phyloP scores from a whole-genome alignment of 2,113 vertebrate genomes.

The Crotalus viridis region DNA sequence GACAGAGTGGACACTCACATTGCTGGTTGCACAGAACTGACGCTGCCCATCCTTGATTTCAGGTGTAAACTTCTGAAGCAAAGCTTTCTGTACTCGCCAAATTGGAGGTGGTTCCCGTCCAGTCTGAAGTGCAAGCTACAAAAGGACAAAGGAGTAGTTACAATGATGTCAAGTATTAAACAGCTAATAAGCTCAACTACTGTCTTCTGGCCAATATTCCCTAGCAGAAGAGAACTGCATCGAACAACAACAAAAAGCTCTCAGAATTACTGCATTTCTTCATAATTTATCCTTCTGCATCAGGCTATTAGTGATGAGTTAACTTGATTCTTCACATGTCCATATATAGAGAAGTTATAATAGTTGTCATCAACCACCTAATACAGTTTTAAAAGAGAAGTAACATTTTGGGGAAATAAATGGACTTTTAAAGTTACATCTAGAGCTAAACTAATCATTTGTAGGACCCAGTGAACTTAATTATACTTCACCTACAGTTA shows the following conservation, averaged over 20 bases:
- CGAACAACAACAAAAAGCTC: not conserved
- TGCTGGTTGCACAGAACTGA: conserved; percentile 92
- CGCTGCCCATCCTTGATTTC: conserved; percentile 93
- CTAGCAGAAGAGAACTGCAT: not conserved
- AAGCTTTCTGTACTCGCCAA: conserved; percentile 91
- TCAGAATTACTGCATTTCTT: not conserved
- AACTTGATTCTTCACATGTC: not conserved
- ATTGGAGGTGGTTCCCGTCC: conserved; percentile 89
- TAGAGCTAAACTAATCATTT: not conserved
- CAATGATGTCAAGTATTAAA: not conserved
- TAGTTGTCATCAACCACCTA: not conserved
- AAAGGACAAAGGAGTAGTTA: not conserved
- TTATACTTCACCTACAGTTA: not conserved
- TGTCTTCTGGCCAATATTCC: not conserved
- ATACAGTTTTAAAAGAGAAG: not conserved
- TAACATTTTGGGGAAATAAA: not conserved
- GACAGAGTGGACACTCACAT: conserved; percentile 72
- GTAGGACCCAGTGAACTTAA: not conserved
- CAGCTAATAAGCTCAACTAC: not conserved
- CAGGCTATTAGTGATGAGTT: no score
- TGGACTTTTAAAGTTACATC: not conserved
- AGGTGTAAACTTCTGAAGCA: conserved; percentile 91
- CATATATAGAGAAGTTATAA: not conserved
- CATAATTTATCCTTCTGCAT: not conserved
- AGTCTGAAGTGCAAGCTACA: conserved; percentile 84